These are phyloP conservation scores for Neoniphon sammara DNA, from an alignment of 2,797 vertebrate genomes.

Conservation along the genomic window DNA sequence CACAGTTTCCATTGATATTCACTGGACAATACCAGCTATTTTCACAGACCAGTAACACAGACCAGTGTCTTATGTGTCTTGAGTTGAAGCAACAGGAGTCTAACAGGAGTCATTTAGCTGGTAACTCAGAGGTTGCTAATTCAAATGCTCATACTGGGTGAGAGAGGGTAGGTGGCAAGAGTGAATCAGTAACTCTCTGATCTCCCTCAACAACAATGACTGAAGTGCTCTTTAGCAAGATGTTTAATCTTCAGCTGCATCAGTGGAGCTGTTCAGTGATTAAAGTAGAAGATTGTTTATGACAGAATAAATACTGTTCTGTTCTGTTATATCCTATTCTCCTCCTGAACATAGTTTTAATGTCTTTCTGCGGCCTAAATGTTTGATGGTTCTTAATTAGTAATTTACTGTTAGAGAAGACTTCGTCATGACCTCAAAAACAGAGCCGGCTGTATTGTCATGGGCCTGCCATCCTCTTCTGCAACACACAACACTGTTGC, in stretches of 20 bases:
- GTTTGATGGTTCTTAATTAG: constrained; percentile 53
- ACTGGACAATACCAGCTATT: constrained; percentile 27
- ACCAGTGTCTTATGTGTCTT: constrained; percentile 38
- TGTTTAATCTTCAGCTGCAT: constrained; percentile 1
- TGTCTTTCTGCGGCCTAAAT: constrained; percentile 45
- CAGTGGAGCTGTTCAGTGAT: constrained; percentile 24
- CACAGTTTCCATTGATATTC: background rate
- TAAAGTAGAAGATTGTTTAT: constrained; percentile 36
- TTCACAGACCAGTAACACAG: constrained; percentile 20
- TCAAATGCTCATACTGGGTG: constrained; percentile 21
- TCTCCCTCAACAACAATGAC: constrained; percentile 16
- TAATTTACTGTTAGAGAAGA: constrained; percentile 31
- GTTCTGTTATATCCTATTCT: too few relatives aligned
- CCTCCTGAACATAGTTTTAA: constrained; percentile 14
- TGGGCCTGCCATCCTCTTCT: background rate
- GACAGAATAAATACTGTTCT: too few relatives aligned
- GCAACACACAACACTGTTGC: constrained; percentile 1
- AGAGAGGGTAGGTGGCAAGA: background rate
- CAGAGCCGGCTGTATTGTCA: background rate
- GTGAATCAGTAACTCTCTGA: constrained; percentile 35
- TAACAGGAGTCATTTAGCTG: constrained; percentile 21
- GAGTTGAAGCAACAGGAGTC: constrained; percentile 37
- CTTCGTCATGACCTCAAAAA: constrained; percentile 23
- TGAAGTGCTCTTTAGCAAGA: constrained; percentile 24
- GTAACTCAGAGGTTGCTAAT: constrained; percentile 40